Percentiles rank a stretch among this genome's conserved stretches.
Conservation (phyloP, 2,888 invertebrate genomes). For the Trimorus sp. region DNA sequence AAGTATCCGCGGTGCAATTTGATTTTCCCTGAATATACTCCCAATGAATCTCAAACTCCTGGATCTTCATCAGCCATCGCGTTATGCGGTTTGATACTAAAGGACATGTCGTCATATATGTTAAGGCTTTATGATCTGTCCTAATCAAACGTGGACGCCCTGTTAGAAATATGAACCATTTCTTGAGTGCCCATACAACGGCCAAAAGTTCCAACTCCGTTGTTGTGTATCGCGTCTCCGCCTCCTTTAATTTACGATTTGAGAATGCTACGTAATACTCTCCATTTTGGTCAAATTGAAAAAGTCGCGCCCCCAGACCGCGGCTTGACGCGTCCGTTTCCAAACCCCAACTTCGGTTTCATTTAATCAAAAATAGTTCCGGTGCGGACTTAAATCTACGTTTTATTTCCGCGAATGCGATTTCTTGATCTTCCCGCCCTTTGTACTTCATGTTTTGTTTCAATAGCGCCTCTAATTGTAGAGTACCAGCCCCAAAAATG, state of each 20-base stretch:
- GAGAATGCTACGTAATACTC: conserved; percentile 20
- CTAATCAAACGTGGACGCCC: conserved; percentile 13
- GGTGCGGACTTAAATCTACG: too few relatives aligned
- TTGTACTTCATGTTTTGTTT: too few relatives aligned
- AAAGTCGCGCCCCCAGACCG: conserved; percentile 18
- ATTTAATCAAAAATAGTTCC: neutral
- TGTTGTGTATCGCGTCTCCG: conserved; percentile 22
- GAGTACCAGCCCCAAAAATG: too few relatives aligned
- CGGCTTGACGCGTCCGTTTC: conserved; percentile 23
- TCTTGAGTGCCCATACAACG: conserved; percentile 25
- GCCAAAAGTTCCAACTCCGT: conserved; percentile 24
- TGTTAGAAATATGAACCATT: conserved; percentile 7
- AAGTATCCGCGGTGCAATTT: conserved; percentile 11
- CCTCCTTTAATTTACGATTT: conserved; percentile 17
- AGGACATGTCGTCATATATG: conserved; percentile 17
- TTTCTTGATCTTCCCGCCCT: too few relatives aligned
- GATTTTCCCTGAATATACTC: conserved; percentile 6
- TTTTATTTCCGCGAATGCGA: too few relatives aligned
- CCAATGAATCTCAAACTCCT: conserved; percentile 18
- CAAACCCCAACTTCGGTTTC: neutral
- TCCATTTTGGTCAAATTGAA: conserved; percentile 19
- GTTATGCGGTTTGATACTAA: conserved; percentile 2
- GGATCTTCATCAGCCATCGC: conserved; percentile 26
- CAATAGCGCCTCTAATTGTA: too few relatives aligned
- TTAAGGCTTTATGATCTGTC: conserved; percentile 27